Percentiles rank a stretch among this genome's conserved stretches.
phyloP scores from a whole-genome alignment of 2,113 vertebrate genomes.

The Calidris pugnax region DNA sequence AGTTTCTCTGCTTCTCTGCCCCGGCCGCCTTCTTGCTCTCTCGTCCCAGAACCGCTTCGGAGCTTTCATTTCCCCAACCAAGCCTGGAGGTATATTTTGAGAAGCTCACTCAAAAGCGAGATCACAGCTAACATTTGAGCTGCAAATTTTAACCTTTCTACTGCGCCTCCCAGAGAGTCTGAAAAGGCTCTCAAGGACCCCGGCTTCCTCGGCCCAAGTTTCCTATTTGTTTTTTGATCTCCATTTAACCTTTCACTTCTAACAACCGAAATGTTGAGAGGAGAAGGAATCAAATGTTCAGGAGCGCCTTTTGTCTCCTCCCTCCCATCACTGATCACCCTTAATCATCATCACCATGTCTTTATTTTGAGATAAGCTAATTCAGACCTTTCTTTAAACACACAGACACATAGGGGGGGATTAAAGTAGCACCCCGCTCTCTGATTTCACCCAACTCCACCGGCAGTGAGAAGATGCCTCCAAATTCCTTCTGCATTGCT shows the following conservation, averaged over 20 bases:
- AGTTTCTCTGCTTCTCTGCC: neutral
- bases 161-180: neutral
- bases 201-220: neutral
- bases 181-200: neutral
- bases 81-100: neutral
- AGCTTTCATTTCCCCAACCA: neutral
- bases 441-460: neutral
- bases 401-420: neutral
- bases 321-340: fast-evolving
- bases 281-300: neutral
- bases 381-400: neutral
- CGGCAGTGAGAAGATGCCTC: neutral
- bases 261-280: neutral
- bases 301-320: neutral
- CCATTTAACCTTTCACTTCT: neutral
- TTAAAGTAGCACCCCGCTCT: neutral
- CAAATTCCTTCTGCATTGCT: neutral
- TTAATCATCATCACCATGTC: neutral
- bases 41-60: neutral
- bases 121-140: neutral
- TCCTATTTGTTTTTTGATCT: neutral
- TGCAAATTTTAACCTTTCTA: neutral
- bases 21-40: neutral
- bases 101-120: neutral
- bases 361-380: neutral